phyloP scores from a whole-genome alignment of 2,888 invertebrate species.

The Julus scandinavius region DNA sequence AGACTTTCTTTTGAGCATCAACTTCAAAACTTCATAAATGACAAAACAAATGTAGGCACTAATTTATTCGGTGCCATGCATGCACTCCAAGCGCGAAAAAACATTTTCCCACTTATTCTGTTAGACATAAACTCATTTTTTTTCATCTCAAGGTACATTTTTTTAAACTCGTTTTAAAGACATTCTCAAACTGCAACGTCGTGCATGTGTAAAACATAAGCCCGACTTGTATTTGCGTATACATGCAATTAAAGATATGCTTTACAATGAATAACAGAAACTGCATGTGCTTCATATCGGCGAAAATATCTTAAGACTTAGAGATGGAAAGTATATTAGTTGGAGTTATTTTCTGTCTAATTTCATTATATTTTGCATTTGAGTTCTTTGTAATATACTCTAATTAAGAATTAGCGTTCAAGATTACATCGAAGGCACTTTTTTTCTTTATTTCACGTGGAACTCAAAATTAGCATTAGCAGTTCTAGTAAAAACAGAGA shows the following conservation, averaged over 20 bases:
- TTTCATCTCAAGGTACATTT: background rate
- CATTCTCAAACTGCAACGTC: background rate
- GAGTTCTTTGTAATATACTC: too few species aligned
- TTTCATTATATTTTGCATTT: too few species aligned
- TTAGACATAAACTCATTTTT: background rate
- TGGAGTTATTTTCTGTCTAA: too few species aligned
- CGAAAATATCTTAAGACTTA: too few species aligned
- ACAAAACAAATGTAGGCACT: slow-evolving; percentile 10
- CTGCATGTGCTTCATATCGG: too few species aligned
- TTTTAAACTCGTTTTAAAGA: background rate
- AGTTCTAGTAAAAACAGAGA: too few species aligned
- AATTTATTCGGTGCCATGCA: slow-evolving; percentile 28
- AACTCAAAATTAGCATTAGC: too few species aligned
- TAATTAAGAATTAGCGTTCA: too few species aligned
- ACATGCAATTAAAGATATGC: background rate
- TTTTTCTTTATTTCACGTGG: too few species aligned
- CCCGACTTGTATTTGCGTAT: background rate
- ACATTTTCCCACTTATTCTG: background rate
- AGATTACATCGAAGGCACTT: too few species aligned
- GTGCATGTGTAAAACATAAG: background rate
- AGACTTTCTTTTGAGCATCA: background rate
- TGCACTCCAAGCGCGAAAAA: background rate
- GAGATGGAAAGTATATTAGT: too few species aligned
- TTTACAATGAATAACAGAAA: background rate
- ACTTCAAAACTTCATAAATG: slow-evolving; percentile 4